A percentile compares a stretch with the other conserved stretches of the same genome.
Conservation (phyloP, 2,797 vertebrate genomes). For the Propithecus deckenii region DNA sequence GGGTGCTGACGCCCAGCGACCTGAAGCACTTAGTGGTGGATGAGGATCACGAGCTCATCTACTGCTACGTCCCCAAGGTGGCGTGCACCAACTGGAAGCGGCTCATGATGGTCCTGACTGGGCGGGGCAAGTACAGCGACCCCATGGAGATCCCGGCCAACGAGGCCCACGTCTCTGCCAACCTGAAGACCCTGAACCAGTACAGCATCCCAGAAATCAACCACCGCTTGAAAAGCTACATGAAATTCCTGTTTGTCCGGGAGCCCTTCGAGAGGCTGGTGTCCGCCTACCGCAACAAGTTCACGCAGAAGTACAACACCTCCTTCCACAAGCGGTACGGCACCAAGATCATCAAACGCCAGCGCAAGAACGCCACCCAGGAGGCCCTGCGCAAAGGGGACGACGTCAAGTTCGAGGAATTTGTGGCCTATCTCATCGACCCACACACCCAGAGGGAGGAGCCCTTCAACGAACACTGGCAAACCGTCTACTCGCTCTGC, state of each 20-base stretch:
- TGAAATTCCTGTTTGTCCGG: slow-evolving; percentile 98
- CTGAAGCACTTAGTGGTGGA: slow-evolving; percentile 98
- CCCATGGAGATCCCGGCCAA: slow-evolving; percentile 98
- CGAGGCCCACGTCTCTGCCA: slow-evolving; percentile 95
- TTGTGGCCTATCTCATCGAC: slow-evolving; percentile 94
- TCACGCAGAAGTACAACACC: slow-evolving; percentile 98
- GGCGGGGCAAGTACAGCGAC: slow-evolving; percentile 94
- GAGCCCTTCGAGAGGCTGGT: slow-evolving; percentile 98
- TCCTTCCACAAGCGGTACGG: slow-evolving; percentile 98
- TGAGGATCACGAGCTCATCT: slow-evolving; percentile 97
- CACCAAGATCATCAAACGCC: slow-evolving; percentile 95
- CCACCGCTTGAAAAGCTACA: slow-evolving; percentile 97
- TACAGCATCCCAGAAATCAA: slow-evolving; percentile 99
- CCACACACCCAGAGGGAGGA: slow-evolving; percentile 95
- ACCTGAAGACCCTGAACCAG: slow-evolving; percentile 97
- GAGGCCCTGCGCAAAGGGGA: slow-evolving; percentile 93
- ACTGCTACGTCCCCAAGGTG: slow-evolving; percentile 99
- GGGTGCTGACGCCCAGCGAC: slow-evolving; percentile 94
- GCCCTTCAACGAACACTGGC: slow-evolving; percentile 98
- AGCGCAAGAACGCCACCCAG: slow-evolving; percentile 95
- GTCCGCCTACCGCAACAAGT: slow-evolving; percentile 98
- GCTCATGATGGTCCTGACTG: slow-evolving; percentile 98
- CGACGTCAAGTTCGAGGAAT: slow-evolving; percentile 96
- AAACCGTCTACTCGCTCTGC: slow-evolving; percentile 96
- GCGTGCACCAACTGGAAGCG: slow-evolving; percentile 99